These are phyloP conservation scores for Ondatra zibethicus DNA, from an alignment of 2,113 vertebrate species.

Conservation along the genomic window DNA sequence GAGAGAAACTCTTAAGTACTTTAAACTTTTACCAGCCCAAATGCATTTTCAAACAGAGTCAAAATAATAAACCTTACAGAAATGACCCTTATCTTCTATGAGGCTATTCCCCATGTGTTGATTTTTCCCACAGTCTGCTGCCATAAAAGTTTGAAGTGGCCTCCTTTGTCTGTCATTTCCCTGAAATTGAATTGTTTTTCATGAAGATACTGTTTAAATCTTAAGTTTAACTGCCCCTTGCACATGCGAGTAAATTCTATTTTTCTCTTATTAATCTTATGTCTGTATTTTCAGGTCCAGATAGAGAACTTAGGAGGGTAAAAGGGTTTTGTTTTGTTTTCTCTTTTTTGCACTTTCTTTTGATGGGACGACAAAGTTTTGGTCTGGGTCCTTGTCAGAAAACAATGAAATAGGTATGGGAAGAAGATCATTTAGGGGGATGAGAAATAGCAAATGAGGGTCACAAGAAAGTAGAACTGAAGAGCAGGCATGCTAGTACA, in stretches of 20 bases:
- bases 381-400: neutral
- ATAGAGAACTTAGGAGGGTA: neutral
- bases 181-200: neutral
- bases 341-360: neutral
- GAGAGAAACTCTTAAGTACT: neutral
- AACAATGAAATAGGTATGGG: neutral
- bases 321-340: neutral
- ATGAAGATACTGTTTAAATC: neutral
- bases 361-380: neutral
- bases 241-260: neutral
- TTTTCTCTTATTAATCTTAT: conserved; percentile 23
- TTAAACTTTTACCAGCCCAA: neutral
- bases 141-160: neutral
- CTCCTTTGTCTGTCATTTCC: neutral
- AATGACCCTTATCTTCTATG: neutral
- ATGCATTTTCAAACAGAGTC: neutral
- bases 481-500: neutral
- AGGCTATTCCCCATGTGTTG: neutral
- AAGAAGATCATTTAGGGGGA: neutral
- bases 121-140: neutral
- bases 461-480: neutral
- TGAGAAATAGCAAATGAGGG: neutral
- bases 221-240: neutral
- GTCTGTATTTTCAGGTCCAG: neutral
- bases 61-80: neutral